Evolutionary conservation across 2,888 invertebrate species (phyloP).

Genomic region (Atethmia centrago): DNA sequence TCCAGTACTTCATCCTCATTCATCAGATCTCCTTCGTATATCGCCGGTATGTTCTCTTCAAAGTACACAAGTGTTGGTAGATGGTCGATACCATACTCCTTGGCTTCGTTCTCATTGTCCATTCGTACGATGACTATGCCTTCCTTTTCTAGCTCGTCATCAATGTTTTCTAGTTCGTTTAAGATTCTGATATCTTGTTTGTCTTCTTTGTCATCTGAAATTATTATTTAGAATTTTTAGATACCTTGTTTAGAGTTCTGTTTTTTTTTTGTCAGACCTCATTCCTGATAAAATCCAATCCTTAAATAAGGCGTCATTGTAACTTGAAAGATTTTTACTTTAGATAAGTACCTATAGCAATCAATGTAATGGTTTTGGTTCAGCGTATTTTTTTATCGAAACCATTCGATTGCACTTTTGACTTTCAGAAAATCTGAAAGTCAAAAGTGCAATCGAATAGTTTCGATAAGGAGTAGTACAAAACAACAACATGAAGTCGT

Average conservation of each 20-base stretch:
- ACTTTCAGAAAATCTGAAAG: conserved; percentile 12
- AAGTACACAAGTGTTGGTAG: conserved; percentile 96
- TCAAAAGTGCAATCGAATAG: too few relatives aligned
- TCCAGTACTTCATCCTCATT: conserved; percentile 97
- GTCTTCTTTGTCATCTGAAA: conserved; percentile 96
- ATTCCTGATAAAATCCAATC: background rate
- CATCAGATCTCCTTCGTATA: conserved; percentile 97
- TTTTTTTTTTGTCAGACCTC: rapidly evolving
- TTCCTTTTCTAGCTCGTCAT: conserved; percentile 97
- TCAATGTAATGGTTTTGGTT: background rate
- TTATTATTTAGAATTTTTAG: background rate
- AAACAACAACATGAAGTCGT: conserved; percentile 19
- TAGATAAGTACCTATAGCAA: background rate
- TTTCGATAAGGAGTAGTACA: too few relatives aligned
- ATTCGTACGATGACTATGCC: conserved; percentile 97
- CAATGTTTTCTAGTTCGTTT: conserved; percentile 97
- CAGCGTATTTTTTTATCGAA: background rate
- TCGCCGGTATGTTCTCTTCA: conserved; percentile 97
- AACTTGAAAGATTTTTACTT: background rate
- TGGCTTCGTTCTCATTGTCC: conserved; percentile 97
- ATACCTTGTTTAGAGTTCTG: background rate
- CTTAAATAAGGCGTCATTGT: background rate
- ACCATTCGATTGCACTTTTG: background rate
- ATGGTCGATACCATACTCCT: conserved; percentile 97
- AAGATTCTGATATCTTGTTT: conserved; percentile 96